phyloP scores from a whole-genome alignment of 1,140 invertebrate genomes.

The Orchestia grillus region DNA sequence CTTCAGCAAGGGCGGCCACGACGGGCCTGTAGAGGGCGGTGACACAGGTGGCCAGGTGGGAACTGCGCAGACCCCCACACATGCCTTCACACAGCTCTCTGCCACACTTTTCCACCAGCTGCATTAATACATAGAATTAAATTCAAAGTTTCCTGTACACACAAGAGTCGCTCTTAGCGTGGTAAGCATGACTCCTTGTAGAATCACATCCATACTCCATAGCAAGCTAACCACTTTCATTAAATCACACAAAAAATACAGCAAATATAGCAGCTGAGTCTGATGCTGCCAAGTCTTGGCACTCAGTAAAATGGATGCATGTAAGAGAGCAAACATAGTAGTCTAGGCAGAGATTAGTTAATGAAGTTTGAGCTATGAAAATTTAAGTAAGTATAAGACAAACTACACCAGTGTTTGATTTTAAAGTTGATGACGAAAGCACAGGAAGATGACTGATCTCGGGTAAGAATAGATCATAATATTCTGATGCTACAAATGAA shows the following conservation, averaged over 20 bases:
- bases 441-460: no score
- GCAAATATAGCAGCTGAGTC: not conserved
- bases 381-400: no score
- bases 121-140: not conserved
- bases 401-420: no score
- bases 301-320: no score
- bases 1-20: not conserved
- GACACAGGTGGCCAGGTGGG: constrained; percentile 9
- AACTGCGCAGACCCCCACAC: constrained; percentile 16
- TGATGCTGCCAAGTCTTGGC: not conserved
- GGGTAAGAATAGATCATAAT: no score
- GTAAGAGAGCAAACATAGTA: no score
- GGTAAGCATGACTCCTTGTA: not conserved
- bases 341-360: no score
- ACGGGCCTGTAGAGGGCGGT: constrained; percentile 12
- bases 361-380: no score
- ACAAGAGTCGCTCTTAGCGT: not conserved
- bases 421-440: no score
- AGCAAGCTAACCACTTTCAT: not conserved
- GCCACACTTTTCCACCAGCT: not conserved
- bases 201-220: no score
- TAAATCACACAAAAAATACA: no score
- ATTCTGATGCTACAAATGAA: no score
- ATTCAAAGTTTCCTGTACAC: not conserved
- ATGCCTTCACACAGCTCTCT: constrained; percentile 25